Evolutionary conservation across 2,113 vertebrate genomes (phyloP).

Genomic region (Himantopus leucocephalus): DNA sequence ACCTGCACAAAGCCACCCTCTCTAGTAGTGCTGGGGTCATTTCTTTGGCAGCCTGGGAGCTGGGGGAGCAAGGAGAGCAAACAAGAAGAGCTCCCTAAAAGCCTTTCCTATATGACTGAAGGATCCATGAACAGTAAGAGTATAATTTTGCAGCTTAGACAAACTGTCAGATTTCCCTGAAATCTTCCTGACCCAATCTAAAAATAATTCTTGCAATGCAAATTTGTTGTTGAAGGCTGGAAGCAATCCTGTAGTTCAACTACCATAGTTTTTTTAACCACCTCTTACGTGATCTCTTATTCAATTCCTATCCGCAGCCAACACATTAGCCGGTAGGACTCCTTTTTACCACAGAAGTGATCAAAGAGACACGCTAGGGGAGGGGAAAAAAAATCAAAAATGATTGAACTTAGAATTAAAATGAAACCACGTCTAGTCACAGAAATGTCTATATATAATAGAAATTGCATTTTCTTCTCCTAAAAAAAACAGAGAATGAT

Average conservation of each 20-base stretch:
- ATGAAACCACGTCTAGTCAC: neutral
- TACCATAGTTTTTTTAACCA: neutral
- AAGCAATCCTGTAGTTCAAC: neutral
- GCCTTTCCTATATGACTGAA: neutral
- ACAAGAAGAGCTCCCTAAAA: neutral
- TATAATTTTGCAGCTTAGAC: neutral
- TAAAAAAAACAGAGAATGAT: neutral
- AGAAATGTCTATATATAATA: neutral
- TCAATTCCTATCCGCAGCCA: neutral
- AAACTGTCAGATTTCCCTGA: neutral
- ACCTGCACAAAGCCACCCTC: neutral
- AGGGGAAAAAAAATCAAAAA: rapidly evolving
- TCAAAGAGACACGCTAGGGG: neutral
- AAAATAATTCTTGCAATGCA: neutral
- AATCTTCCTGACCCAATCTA: neutral
- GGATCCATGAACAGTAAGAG: neutral
- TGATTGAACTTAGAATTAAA: neutral
- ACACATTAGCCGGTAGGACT: neutral
- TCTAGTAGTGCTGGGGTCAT: neutral
- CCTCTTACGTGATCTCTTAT: neutral
- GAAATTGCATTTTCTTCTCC: constrained; percentile 27
- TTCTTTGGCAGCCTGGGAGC: neutral
- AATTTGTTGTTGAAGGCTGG: neutral
- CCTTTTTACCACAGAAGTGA: neutral
- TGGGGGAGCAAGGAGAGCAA: neutral